Percentiles rank a stretch among this genome's conserved stretches.
These are phyloP conservation scores for Calvadosia cruxmelitensis DNA, from an alignment of 30 jellyfish, hydroid and myxozoan species.

Conservation along the genomic window DNA sequence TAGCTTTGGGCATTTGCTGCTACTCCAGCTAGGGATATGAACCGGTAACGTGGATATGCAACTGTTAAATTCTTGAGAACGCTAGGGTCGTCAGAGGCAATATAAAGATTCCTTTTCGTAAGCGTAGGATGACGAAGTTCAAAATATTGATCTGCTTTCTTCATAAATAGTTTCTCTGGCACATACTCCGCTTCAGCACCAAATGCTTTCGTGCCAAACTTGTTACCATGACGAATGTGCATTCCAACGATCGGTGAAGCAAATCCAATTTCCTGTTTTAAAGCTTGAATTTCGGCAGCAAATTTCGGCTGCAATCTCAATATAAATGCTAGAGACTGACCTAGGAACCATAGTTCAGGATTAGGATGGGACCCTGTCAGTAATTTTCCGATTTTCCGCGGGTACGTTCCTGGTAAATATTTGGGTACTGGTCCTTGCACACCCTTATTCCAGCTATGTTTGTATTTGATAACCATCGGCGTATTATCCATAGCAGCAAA, in stretches of 20 bases:
- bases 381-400: not conserved
- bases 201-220: not conserved
- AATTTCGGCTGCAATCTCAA: not conserved
- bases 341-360: not conserved
- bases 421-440: not conserved
- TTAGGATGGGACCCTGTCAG: not conserved
- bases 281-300: not conserved
- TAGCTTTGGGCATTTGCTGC: not conserved
- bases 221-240: slow-evolving; percentile 17
- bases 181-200: slow-evolving; percentile 9
- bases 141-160: slow-evolving; percentile 4
- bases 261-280: not conserved
- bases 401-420: not conserved
- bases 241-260: slow-evolving; percentile 4
- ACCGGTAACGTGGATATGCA: not conserved
- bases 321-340: not conserved
- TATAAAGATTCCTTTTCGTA: not conserved
- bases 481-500: not conserved
- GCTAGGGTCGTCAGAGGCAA: not conserved
- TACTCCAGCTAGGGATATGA: not conserved
- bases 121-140: not conserved
- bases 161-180: not conserved
- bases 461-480: not conserved
- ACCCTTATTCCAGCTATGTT: not conserved
- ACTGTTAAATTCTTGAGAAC: not conserved